These are phyloP conservation scores for Perca flavescens DNA, from an alignment of 2,113 vertebrate species.

Conservation along the genomic window DNA sequence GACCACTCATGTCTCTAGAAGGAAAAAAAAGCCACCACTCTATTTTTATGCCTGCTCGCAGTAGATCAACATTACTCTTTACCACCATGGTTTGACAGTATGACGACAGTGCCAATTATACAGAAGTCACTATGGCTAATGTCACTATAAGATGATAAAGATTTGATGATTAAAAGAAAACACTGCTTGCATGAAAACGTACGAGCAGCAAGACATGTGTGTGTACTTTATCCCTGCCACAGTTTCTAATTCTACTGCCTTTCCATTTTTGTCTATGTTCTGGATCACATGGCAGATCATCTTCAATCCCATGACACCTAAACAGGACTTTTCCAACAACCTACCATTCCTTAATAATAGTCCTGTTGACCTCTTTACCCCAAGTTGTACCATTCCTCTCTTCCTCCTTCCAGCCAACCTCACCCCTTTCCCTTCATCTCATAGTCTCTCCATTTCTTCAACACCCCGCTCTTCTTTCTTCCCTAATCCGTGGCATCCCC, in stretches of 20 bases:
- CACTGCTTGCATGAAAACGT: not conserved
- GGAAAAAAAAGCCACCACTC: constrained; percentile 10
- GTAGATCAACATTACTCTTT: constrained; percentile 52
- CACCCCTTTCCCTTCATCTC: constrained; percentile 12
- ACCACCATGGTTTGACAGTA: constrained; percentile 51
- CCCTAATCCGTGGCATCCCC: constrained; percentile 23
- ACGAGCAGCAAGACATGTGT: not conserved
- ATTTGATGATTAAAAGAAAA: constrained; percentile 43
- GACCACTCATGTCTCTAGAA: constrained; percentile 8
- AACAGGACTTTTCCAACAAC: constrained; percentile 6
- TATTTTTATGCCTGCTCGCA: constrained; percentile 42
- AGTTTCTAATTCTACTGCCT: constrained; percentile 6
- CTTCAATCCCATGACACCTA: not conserved
- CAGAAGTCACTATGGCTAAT: constrained; percentile 37
- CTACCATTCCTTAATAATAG: constrained; percentile 27
- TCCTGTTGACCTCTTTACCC: constrained; percentile 10
- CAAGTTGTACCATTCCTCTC: constrained; percentile 8
- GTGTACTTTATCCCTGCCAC: not conserved
- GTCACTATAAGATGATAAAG: constrained; percentile 31
- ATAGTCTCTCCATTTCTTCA: constrained; percentile 28
- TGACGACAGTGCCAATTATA: constrained; percentile 53
- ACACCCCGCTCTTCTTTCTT: constrained; percentile 24
- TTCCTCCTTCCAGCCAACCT: constrained; percentile 12
- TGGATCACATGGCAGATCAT: not conserved
- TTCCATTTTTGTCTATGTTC: not conserved